These are phyloP conservation scores for Autographa gamma DNA, from an alignment of 2,888 invertebrate genomes.

Conservation along the genomic window DNA sequence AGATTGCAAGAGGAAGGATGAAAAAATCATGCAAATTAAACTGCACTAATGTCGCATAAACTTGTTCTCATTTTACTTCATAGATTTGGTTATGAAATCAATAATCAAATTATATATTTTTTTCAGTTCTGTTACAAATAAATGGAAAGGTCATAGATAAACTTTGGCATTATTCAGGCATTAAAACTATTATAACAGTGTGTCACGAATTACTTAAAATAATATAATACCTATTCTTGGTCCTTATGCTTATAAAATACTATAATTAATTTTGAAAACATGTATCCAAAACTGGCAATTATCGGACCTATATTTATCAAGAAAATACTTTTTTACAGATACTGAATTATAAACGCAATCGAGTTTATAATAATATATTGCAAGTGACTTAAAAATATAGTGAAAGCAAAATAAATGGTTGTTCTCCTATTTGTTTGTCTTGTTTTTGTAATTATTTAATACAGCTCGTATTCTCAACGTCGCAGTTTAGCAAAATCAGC, in stretches of 20 bases:
- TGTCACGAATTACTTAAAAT: background rate
- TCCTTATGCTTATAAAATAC: background rate
- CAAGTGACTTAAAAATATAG: background rate
- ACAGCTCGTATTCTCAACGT: too few relatives aligned
- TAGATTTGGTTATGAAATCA: background rate
- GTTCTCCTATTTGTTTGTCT: background rate
- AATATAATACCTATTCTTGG: conserved; percentile 3
- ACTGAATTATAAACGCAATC: background rate
- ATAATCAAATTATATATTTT: background rate
- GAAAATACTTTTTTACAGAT: background rate
- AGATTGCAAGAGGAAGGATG: too few relatives aligned
- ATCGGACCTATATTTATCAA: background rate
- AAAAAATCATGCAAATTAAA: too few relatives aligned
- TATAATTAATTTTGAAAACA: background rate
- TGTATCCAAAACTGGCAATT: background rate
- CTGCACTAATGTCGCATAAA: too few relatives aligned
- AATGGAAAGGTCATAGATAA: background rate
- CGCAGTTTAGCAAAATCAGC: too few relatives aligned
- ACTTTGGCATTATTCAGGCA: conserved; percentile 1
- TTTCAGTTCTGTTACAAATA: background rate
- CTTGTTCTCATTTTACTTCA: too few relatives aligned
- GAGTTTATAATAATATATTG: background rate
- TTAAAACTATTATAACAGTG: conserved; percentile 2
- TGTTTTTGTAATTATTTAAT: too few relatives aligned
- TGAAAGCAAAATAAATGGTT: background rate